phyloP scores from a whole-genome alignment of 2,888 invertebrate genomes.

The Dasysyrphus albostriatus region DNA sequence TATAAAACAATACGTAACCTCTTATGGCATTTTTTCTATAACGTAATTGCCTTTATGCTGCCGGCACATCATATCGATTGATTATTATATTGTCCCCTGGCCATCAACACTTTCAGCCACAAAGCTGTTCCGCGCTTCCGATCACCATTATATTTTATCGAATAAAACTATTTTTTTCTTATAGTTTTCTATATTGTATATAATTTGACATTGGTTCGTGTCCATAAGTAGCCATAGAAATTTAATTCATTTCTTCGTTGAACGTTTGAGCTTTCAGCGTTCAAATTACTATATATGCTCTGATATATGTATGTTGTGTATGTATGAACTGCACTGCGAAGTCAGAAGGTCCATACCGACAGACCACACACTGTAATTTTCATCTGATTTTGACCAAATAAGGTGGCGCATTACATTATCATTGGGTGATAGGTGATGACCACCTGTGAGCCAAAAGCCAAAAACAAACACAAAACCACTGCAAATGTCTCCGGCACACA shows the following conservation, averaged over 20 bases:
- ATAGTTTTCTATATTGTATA: not conserved
- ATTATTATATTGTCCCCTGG: slow-evolving; percentile 59
- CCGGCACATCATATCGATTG: slow-evolving; percentile 47
- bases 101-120: slow-evolving; percentile 52
- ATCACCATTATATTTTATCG: slow-evolving; percentile 47
- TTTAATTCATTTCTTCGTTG: slow-evolving; percentile 49
- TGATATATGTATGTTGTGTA: not conserved
- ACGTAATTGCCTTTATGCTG: slow-evolving; percentile 53
- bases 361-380: slow-evolving; percentile 63
- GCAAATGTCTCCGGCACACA: slow-evolving; percentile 39
- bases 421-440: slow-evolving; percentile 71
- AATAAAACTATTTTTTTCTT: slow-evolving; percentile 41
- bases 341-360: slow-evolving; percentile 48
- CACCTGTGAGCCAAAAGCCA: slow-evolving; percentile 61
- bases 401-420: slow-evolving; percentile 65
- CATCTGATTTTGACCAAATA: slow-evolving; percentile 73
- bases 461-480: slow-evolving; percentile 16
- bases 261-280: not conserved
- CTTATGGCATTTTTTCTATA: slow-evolving; percentile 52
- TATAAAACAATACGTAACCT: slow-evolving; percentile 29
- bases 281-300: not conserved
- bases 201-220: slow-evolving; percentile 65
- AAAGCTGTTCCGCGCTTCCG: slow-evolving; percentile 51
- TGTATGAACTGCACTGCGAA: not conserved
- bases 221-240: slow-evolving; percentile 62